Evolutionary conservation across 2,888 invertebrate genomes (phyloP), one percentile per base, ranked within the genome.

Genomic region (Neoaliturus tenellus): DNA sequence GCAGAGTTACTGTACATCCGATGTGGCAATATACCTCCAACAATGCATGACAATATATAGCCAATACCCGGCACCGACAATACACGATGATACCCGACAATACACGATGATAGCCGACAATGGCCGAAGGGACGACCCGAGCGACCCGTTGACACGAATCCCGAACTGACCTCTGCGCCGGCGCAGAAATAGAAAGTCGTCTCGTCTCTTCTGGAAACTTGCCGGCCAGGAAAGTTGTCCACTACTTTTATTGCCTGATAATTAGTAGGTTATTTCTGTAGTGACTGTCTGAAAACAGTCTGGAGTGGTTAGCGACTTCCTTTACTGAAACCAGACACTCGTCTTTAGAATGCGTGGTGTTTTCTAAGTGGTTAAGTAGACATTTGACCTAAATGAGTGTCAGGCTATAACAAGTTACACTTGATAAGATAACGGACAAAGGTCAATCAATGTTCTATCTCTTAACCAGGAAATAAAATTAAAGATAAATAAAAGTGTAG

Each of bases 181-280:
- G 2, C 10, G 55, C 23, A 35, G 55, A 78, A 78, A 35, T 55
- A 55, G 55, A 78, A 78, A 75, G 75, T 75, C 41, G 71, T 28
- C 55, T 1, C 20, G 4, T 31, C 48, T 78, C 78, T 55, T 51
- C 78, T 33, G 78, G 78, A 78, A 78, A 78, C 78, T 78, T 78
- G 55, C 55, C 35, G n/a, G 78, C 62, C 62, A 78, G 10, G 78
- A 78, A 78, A 78, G 78, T 78, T 55, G 48, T 33, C 78, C 14
- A 33, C 78, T 44, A 75, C 73, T 75, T 75, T 75, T 75, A 75
- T 44, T 35, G 73, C 73, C 28, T 75, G 73, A 71, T 71, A 62
- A 62, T 62, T 62, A 28, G 62, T 62, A 62, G 62, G 62, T 62
- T 62, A 62, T 28, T 62, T 31, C 62, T 62, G 62, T 62, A 62